Base-by-base conservation (phyloP, 2,888 invertebrate genomes). In the Leptopterna dolabrata region DNA sequence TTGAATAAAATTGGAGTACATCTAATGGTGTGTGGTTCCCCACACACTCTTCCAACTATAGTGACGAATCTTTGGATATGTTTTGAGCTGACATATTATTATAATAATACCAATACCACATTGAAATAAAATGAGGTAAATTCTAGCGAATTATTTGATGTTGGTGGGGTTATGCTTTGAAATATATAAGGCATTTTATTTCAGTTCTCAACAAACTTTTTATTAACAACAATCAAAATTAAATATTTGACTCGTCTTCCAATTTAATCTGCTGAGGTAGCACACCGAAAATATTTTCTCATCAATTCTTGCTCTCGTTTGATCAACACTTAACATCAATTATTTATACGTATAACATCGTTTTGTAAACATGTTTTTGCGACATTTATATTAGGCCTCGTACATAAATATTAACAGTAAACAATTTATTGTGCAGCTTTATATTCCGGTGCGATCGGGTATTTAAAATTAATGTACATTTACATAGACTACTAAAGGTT, bases 201-300 rank as follows among this genome's bases (percentile, higher is more conserved):
- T 19, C 19, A 55, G 71, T 30, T 73, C 36, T 36, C 73, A 36
- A 73, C 73, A 36, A 41, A 36, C 19, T 24, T 73, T 73, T 73
- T 73, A 73, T 73, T 73, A 73, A 73, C 73, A 73, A 73, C 36
- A 19, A 73, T 73, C 41, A 36, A 73, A 73, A 73, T 73, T 73
- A 73, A 36, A 63, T 63, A 63, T 63, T 63, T 63, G 2, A 19
- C 63, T 63, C 63, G 63, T 24, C 24, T 63, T 63, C 24, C 24
- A 24, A 19, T 24, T 36, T 11, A 63, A 63, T 63, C 63, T 63
- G 63, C 78, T 45, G 78, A 78, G 81, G 27, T 55, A 81, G 51
- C 47, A 81, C 81, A 81, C 29, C 55, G 81, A 81, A 81, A 81
- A 81, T 81, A 81, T 81, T 73, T 73, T 81, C 55, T 55, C 45